These are phyloP conservation scores for Pogonomyrmex barbatus DNA, from an alignment of 1,140 invertebrate species.

Conservation along the genomic window DNA sequence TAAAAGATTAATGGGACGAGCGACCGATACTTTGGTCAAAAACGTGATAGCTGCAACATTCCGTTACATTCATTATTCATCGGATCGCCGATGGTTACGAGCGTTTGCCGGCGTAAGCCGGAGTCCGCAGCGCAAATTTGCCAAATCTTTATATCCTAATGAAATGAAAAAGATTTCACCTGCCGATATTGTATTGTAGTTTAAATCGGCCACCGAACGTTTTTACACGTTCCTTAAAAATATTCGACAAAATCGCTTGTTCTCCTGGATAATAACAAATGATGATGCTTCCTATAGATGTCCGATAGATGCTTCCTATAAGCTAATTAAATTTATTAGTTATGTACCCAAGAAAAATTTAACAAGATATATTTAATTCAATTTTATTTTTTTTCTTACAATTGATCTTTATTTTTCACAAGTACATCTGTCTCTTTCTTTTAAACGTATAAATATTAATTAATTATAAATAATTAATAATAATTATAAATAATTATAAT, in stretches of 20 bases:
- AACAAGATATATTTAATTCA: not conserved
- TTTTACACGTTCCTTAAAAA: not conserved
- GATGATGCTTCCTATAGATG: not conserved
- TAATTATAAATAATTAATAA: no score
- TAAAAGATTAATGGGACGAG: slow-evolving; percentile 53
- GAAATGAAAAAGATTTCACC: not conserved
- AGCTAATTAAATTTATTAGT: not conserved
- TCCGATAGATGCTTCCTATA: not conserved
- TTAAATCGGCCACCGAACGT: not conserved
- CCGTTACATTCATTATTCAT: slow-evolving; percentile 47
- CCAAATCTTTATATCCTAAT: not conserved
- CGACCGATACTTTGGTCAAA: slow-evolving; percentile 37
- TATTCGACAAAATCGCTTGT: not conserved
- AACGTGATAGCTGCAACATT: slow-evolving; percentile 12
- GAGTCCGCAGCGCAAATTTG: not conserved
- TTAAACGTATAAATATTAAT: not conserved
- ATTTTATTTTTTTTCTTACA: not conserved
- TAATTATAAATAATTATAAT: no score
- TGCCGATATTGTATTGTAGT: not conserved
- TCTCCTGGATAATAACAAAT: not conserved
- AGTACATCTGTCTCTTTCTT: no score
- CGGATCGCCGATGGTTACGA: slow-evolving; percentile 11
- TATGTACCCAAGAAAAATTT: not conserved
- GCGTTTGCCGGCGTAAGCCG: not conserved
- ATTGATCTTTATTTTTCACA: not conserved